Conservation (phyloP, 2,113 vertebrate species). For the Cyphomyrus plagiostoma region DNA sequence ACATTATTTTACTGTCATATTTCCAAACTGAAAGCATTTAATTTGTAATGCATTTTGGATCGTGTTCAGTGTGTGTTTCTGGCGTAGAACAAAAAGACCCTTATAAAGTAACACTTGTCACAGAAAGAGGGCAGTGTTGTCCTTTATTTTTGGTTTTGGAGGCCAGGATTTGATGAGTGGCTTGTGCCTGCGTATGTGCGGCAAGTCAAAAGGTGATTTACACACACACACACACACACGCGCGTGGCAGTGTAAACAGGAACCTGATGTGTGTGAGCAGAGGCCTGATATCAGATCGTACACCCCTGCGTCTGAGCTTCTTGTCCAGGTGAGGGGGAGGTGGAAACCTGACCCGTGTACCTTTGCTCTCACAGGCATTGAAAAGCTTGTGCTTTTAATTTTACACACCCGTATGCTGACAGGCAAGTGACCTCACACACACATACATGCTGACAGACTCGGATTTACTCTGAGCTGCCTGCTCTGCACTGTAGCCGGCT, state of each 20-base stretch:
- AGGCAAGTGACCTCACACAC: neutral
- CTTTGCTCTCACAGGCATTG: neutral
- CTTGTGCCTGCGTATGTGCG: neutral
- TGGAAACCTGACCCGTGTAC: neutral
- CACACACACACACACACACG: neutral
- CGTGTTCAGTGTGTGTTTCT: neutral
- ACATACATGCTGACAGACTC: neutral
- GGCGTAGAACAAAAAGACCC: neutral
- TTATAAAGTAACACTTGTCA: neutral
- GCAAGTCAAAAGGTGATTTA: constrained; percentile 6
- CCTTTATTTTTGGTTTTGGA: constrained; percentile 33
- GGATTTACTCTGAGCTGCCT: neutral
- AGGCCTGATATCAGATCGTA: constrained; percentile 8
- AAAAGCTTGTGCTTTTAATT: neutral
- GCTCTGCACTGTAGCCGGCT: neutral
- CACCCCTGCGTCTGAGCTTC: neutral
- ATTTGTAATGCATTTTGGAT: neutral
- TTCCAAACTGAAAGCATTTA: neutral
- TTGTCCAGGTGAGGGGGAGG: neutral
- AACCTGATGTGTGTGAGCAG: neutral
- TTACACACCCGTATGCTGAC: neutral
- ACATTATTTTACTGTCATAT: constrained; percentile 3
- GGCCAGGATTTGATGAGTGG: constrained; percentile 24
- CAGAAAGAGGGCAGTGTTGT: constrained; percentile 64
- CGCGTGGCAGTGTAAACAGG: neutral